A percentile compares a stretch with the other conserved stretches of the same genome.
These are phyloP conservation scores for Galeopterus variegatus DNA, from an alignment of 2,113 vertebrate species.

Conservation along the genomic window DNA sequence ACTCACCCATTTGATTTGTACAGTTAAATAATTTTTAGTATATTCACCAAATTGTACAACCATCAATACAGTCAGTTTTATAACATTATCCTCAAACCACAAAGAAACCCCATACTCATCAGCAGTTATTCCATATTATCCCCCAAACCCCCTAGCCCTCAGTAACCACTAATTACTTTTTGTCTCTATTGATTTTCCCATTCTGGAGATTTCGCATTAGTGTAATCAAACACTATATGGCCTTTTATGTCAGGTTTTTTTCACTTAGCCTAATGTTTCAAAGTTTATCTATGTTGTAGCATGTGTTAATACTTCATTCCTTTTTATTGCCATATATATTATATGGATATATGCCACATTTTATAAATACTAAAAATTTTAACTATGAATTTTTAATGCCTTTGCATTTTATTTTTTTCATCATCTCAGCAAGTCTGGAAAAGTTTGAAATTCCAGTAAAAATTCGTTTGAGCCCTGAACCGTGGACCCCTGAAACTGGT, in stretches of 20 bases:
- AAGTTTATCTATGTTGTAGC: too few relatives aligned
- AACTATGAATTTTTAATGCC: not conserved
- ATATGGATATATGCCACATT: not conserved
- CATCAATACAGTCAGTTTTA: not conserved
- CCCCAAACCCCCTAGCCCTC: not conserved
- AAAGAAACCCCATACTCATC: not conserved
- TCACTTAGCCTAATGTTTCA: too few relatives aligned
- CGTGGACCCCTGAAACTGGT: slow-evolving; percentile 97
- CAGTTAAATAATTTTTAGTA: not conserved
- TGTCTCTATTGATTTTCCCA: not conserved
- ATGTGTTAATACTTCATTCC: not conserved
- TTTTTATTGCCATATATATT: not conserved
- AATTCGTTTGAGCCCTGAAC: slow-evolving; percentile 94
- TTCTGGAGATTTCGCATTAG: not conserved
- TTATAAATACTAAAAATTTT: not conserved
- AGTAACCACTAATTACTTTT: not conserved
- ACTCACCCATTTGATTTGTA: not conserved
- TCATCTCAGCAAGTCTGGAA: slow-evolving; percentile 93
- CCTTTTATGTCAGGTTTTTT: not conserved
- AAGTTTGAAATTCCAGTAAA: slow-evolving; percentile 97
- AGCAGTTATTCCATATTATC: not conserved
- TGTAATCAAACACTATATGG: too few relatives aligned
- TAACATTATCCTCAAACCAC: not conserved
- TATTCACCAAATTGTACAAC: not conserved
- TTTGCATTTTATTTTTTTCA: not conserved